phyloP scores from a whole-genome alignment of 2,888 invertebrate genomes.

The Clusia tigrina region DNA sequence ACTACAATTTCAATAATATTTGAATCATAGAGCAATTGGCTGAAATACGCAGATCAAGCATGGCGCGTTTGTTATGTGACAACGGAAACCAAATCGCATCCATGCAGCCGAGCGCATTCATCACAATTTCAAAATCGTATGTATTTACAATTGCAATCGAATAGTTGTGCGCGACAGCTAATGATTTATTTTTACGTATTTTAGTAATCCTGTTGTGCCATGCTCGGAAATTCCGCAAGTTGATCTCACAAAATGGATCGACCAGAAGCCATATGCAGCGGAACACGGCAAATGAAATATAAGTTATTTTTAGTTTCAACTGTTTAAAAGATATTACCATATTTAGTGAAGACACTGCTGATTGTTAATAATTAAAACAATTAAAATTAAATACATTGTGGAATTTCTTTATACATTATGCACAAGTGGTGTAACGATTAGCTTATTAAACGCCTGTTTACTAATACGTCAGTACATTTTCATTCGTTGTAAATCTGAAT shows the following conservation, averaged over 20 bases:
- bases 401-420: too few relatives aligned
- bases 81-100: slow-evolving; percentile 75
- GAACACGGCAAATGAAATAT: not conserved
- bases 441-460: too few relatives aligned
- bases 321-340: too few relatives aligned
- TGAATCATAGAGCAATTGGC: slow-evolving; percentile 71
- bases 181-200: slow-evolving; percentile 26
- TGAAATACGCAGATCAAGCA: slow-evolving; percentile 79
- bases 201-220: slow-evolving; percentile 70
- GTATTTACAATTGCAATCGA: slow-evolving; percentile 39
- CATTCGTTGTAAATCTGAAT: too few relatives aligned
- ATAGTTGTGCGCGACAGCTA: not conserved
- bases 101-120: slow-evolving; percentile 76
- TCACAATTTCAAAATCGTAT: slow-evolving; percentile 70
- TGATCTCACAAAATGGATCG: slow-evolving; percentile 71
- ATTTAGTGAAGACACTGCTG: too few relatives aligned
- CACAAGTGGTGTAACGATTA: too few relatives aligned
- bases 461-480: too few relatives aligned
- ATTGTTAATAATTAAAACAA: too few relatives aligned
- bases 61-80: slow-evolving; percentile 82
- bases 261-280: slow-evolving; percentile 45
- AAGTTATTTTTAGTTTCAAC: too few relatives aligned
- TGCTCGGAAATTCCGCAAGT: slow-evolving; percentile 70
- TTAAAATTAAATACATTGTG: too few relatives aligned
- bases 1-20: not conserved